A percentile compares a stretch with the other conserved stretches of the same genome.
Conservation (phyloP, 2,888 invertebrate species). For the Rhaphigaster nebulosa region DNA sequence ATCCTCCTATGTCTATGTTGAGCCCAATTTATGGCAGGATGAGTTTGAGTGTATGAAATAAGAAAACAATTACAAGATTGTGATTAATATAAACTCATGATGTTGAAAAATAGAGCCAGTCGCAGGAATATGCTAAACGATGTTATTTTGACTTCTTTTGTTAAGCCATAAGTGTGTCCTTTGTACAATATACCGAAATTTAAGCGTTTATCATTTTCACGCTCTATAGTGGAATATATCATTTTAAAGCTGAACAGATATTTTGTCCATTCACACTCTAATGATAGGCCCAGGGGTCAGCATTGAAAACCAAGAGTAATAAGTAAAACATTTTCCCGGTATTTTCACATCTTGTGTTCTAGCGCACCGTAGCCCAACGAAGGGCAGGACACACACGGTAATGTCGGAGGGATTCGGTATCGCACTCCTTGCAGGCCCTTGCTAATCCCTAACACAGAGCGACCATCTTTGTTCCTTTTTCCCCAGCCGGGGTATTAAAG, state of each 20-base stretch:
- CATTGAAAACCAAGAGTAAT: neutral
- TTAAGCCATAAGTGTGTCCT: no score
- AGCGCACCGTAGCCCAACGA: neutral
- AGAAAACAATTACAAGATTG: neutral
- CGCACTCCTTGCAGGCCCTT: constrained; percentile 12
- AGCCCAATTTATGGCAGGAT: no score
- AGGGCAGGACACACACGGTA: neutral
- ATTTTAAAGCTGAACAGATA: neutral
- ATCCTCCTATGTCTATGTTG: no score
- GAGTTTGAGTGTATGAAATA: no score
- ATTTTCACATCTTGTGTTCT: neutral
- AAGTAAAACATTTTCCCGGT: neutral
- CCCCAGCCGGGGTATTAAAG: constrained; percentile 16
- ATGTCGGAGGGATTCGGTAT: neutral
- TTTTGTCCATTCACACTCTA: neutral
- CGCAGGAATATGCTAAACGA: no score
- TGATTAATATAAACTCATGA: no score
- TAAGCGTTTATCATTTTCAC: no score
- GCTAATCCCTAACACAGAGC: neutral
- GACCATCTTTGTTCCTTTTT: constrained; percentile 47
- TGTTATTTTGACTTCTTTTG: no score
- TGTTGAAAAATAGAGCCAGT: no score
- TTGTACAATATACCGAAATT: no score
- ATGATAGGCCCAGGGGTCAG: neutral
- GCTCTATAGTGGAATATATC: no score